Base-by-base conservation (phyloP, 1,140 invertebrate species). In the silkworm (Bombyx mori) region DNA sequence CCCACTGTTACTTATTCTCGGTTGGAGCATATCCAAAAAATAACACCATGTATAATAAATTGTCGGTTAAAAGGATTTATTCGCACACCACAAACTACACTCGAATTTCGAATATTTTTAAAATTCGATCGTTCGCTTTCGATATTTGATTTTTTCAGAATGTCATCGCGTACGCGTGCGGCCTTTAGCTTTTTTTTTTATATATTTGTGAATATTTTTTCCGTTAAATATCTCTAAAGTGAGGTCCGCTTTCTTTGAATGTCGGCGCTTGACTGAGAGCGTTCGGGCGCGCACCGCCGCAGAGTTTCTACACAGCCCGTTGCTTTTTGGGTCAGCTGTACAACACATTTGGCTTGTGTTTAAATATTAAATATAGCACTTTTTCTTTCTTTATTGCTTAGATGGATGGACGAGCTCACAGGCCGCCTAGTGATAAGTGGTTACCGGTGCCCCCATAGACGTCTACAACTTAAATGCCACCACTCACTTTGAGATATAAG, bases 1-100 rank as follows among this genome's bases (percentile, higher is more conserved):
- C 63, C 54, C 77, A 83, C 75, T 75, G 67, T 63, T 65, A 64
- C 54, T 60, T 71, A 77, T 75, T 75, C 81, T 84, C n/a, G 81
- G 79, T 72, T 82, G 79, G 52, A 82, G 77, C 81, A 85, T 84
- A 45, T 12, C 47, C 54, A 56, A 48, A 48, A 35, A 35, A 35
- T 2, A 35, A 42, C 45, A 48, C 54, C 70, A 52, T 51, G 26
- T 51, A 51, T 51, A 51, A 51, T 51, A 26, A 6, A 51, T 22
- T 51, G 42, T 8, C 50, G 22, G 22, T 6, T 51, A 3, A n/a
- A 51, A 51, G 6, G 10, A 26, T 7, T 51, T 35, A 57, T 60
- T 18, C 7, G 57, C 65, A 68, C 65, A 59, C 49, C 62, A 68
- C 62, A 46, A 55, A 35, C 49, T 46, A 6, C 50, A 51, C 50